Conservation (phyloP, 2,113 vertebrate genomes). For the Microtus montanus region DNA sequence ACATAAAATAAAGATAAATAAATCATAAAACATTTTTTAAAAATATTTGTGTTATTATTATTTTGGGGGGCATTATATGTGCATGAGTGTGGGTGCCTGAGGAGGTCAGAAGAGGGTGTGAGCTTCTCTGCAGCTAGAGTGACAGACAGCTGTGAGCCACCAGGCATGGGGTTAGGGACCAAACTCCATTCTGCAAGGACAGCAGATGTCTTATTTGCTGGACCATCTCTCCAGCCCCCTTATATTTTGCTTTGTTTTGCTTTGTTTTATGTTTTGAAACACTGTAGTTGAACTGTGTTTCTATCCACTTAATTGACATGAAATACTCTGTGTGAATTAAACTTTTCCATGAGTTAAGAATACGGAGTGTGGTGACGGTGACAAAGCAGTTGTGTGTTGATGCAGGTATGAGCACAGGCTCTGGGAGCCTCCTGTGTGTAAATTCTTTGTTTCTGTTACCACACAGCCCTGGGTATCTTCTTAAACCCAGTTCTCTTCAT, state of each 20-base stretch:
- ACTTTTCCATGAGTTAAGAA: not conserved
- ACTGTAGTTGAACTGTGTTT: not conserved
- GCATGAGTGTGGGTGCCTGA: not conserved
- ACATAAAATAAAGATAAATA: too few species aligned
- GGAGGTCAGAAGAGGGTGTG: not conserved
- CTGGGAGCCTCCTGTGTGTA: not conserved
- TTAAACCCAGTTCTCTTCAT: not conserved
- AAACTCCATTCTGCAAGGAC: not conserved
- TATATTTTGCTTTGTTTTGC: not conserved
- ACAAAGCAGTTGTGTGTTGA: not conserved
- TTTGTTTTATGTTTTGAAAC: not conserved
- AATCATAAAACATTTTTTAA: too few species aligned
- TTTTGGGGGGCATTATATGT: not conserved
- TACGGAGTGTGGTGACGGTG: not conserved
- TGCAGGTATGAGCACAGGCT: not conserved
- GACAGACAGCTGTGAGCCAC: not conserved
- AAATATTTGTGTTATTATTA: not conserved
- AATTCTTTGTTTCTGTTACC: not conserved
- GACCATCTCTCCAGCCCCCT: not conserved
- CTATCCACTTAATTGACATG: not conserved
- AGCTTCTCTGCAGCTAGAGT: not conserved
- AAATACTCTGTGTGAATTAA: not conserved
- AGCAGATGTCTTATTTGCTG: not conserved
- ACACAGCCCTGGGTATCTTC: not conserved
- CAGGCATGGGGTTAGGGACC: not conserved